Evolutionary conservation across 2,888 invertebrate genomes (phyloP), one percentile per base, ranked within the genome.

Genomic region (Leptopterna dolabrata): DNA sequence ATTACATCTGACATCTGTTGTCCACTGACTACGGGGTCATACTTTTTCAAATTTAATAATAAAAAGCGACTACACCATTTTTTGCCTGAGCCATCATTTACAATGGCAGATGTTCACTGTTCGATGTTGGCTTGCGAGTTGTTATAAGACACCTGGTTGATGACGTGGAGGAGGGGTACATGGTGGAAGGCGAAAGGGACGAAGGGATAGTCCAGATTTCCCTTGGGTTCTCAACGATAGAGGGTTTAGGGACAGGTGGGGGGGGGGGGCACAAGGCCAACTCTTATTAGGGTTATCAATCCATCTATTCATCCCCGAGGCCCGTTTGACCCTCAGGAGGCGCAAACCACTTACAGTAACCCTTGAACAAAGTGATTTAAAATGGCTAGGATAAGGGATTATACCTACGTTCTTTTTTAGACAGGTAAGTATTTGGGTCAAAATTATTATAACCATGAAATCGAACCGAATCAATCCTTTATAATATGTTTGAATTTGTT

Each of bases 231-330:
- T 27, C 78, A 27, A 11, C 24, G 24, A 27, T 24, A 63, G n/a
- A 51, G n/a, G 51, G 51, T 6, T 51, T 51, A n/a, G n/a, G 51
- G 1, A n/a, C 6, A n/a, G n/a, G n/a, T 14, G n/a, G n/a, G n/a
- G 51, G 51, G 51, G 24, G 24, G 19, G 63, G 24, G 63, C 19
- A 63, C 63, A 13, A 63, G 63, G 63, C 63, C 63, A 24, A 63
- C 63, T 63, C 24, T 63, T 63, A 63, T 63, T 63, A 63, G 63
- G 63, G 63, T 63, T 63, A 63, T 63, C 63, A 63, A 63, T 63
- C 63, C 63, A 63, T 63, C 63, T 63, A 63, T 63, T 63, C 63
- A 63, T 63, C 63, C 63, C 63, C 24, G 11, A 63, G 63, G 63
- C 63, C 63, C 63, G 24, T 19, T n/a, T 6, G 63, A 24, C 63